Percentiles rank a stretch among this genome's conserved stretches.
These are phyloP conservation scores for Sarcophaga peregrina DNA, from an alignment of 1,140 invertebrate species.

Conservation along the genomic window DNA sequence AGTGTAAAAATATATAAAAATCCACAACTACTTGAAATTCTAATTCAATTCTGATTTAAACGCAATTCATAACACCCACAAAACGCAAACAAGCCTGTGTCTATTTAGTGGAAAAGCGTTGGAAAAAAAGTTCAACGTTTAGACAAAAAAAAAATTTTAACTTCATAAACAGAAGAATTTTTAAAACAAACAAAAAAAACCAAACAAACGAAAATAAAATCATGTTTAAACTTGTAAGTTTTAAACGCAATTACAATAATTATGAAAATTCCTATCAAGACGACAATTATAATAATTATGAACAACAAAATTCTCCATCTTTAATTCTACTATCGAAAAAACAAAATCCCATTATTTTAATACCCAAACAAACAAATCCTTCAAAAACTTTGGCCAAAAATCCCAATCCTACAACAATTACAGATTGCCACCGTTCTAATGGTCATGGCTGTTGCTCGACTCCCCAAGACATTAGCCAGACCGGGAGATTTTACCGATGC, in stretches of 20 bases:
- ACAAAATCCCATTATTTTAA: not conserved
- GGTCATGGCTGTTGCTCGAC: not conserved
- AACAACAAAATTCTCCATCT: not conserved
- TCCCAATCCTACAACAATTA: slow-evolving; percentile 44
- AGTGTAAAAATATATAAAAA: slow-evolving; percentile 26
- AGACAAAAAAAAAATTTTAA: slow-evolving; percentile 5
- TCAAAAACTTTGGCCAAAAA: slow-evolving; percentile 23
- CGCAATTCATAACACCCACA: slow-evolving; percentile 32
- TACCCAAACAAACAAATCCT: slow-evolving; percentile 41
- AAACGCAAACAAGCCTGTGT: not conserved
- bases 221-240: slow-evolving; percentile 59
- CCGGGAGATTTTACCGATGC: slow-evolving; percentile 51
- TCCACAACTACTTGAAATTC: slow-evolving; percentile 39
- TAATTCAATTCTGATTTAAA: slow-evolving; percentile 37
- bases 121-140: not conserved
- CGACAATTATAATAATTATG: not conserved
- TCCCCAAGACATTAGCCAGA: slow-evolving; percentile 22
- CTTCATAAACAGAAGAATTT: not conserved
- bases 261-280: slow-evolving; percentile 30
- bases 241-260: slow-evolving; percentile 46
- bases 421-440: slow-evolving; percentile 43
- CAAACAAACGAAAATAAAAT: slow-evolving; percentile 33
- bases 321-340: not conserved
- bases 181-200: slow-evolving; percentile 30
- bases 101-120: not conserved